These are phyloP conservation scores for Leptosomus discolor DNA, from an alignment of 2,113 vertebrate species.

Conservation along the genomic window DNA sequence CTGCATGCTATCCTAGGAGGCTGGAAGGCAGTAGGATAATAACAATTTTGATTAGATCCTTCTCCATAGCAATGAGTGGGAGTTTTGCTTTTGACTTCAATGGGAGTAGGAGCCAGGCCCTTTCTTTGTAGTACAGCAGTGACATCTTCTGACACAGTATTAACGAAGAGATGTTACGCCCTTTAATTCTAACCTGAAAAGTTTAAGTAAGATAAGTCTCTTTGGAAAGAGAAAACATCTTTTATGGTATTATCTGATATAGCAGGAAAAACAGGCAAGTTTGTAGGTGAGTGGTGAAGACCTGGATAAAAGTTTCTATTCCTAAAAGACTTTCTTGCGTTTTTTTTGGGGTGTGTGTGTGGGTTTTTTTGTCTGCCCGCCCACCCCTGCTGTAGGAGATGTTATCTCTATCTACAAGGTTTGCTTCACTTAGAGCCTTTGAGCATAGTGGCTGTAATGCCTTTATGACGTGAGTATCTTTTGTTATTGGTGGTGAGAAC, in stretches of 20 bases:
- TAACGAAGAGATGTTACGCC: not conserved
- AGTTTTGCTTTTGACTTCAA: not conserved
- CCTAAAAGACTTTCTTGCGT: not conserved
- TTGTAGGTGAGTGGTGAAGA: not conserved
- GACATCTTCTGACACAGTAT: not conserved
- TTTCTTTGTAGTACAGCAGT: not conserved
- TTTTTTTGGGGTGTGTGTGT: not conserved
- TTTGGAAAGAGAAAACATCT: not conserved
- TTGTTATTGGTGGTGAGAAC: not conserved
- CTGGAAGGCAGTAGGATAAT: not conserved
- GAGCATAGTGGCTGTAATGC: not conserved
- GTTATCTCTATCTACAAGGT: not conserved
- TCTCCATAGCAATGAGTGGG: not conserved
- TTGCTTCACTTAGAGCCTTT: not conserved
- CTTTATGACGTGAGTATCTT: not conserved
- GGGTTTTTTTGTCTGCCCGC: not conserved
- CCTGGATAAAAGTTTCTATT: not conserved
- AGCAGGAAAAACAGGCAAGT: not conserved
- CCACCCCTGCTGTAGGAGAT: not conserved
- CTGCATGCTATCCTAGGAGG: not conserved
- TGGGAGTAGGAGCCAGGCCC: not conserved
- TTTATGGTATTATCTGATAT: not conserved
- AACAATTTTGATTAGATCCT: not conserved
- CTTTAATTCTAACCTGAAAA: not conserved
- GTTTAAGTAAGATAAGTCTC: not conserved